Evolutionary conservation across 2,797 vertebrate species (phyloP).

Genomic region (Rhynchotus rufescens): DNA sequence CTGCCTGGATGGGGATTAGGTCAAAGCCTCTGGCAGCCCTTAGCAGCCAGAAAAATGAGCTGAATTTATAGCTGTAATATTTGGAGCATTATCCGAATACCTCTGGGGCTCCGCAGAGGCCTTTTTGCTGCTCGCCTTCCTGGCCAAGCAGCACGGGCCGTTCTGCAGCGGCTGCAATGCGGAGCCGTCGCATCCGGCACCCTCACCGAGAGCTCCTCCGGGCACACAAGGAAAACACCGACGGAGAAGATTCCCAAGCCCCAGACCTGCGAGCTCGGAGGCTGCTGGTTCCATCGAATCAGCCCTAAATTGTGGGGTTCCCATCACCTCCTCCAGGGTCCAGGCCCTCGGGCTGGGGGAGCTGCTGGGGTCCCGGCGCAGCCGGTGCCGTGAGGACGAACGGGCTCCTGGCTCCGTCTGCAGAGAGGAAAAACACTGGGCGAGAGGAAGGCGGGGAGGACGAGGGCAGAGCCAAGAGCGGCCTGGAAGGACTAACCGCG

Average conservation of each 20-base stretch:
- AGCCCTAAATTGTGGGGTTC: not conserved
- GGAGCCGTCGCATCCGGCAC: not conserved
- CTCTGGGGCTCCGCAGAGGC: slow-evolving; percentile 1
- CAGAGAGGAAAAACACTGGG: not conserved
- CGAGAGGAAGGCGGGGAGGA: not conserved
- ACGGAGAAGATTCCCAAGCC: not conserved
- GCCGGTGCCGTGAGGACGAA: not conserved
- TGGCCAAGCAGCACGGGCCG: not conserved
- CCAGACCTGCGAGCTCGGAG: not conserved
- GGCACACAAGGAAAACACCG: not conserved
- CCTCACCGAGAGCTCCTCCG: not conserved
- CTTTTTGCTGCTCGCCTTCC: fast-evolving
- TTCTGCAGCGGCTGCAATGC: fast-evolving
- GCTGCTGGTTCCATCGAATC: not conserved
- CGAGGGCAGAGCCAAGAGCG: not conserved
- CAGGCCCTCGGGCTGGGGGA: not conserved
- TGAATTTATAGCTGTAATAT: slow-evolving; percentile 34
- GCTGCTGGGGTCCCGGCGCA: not conserved
- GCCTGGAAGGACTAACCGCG: not conserved
- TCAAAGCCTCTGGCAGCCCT: not conserved
- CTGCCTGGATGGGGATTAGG: not conserved
- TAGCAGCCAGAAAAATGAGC: not conserved
- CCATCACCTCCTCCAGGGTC: not conserved
- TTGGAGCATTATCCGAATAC: not conserved
- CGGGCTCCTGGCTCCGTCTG: not conserved